Percentiles rank a stretch among this genome's conserved stretches.
Conservation (phyloP, 2,797 vertebrate species). For the Lepilemur ruficaudatus region DNA sequence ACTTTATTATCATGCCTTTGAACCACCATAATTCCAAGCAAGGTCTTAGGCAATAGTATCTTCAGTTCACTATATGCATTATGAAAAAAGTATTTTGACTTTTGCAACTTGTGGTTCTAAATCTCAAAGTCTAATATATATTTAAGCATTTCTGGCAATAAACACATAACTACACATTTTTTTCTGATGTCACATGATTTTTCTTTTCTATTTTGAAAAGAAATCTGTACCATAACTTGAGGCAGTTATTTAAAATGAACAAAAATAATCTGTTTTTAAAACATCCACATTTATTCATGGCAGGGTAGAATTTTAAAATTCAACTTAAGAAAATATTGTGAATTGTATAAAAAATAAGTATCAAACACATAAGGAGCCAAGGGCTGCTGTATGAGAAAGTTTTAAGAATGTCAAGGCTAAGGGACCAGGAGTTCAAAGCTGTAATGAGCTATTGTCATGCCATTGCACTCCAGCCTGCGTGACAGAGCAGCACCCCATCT, state of each 20-base stretch:
- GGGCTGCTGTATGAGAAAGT: neutral
- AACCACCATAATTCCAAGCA: neutral
- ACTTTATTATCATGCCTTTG: constrained; percentile 23
- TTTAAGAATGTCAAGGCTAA: neutral
- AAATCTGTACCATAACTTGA: neutral
- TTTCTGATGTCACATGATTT: neutral
- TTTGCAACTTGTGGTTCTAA: neutral
- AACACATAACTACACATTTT: neutral
- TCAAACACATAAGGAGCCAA: neutral
- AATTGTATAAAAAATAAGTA: neutral
- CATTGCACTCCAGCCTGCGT: no score
- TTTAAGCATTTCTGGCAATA: constrained; percentile 22
- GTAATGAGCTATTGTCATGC: no score
- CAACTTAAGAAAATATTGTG: neutral
- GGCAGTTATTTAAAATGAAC: neutral
- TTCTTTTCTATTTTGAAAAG: neutral
- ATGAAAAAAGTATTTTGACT: neutral
- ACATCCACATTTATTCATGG: neutral
- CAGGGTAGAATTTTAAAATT: neutral
- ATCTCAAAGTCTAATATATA: constrained; percentile 25
- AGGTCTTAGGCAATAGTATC: neutral
- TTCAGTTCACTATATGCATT: neutral
- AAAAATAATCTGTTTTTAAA: neutral
- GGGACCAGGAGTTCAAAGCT: no score
- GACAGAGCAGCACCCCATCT: neutral